Percentiles rank a stretch among this genome's conserved stretches.
Evolutionary conservation across 2,888 invertebrate genomes (phyloP).

Genomic region (Lapara coniferarum): DNA sequence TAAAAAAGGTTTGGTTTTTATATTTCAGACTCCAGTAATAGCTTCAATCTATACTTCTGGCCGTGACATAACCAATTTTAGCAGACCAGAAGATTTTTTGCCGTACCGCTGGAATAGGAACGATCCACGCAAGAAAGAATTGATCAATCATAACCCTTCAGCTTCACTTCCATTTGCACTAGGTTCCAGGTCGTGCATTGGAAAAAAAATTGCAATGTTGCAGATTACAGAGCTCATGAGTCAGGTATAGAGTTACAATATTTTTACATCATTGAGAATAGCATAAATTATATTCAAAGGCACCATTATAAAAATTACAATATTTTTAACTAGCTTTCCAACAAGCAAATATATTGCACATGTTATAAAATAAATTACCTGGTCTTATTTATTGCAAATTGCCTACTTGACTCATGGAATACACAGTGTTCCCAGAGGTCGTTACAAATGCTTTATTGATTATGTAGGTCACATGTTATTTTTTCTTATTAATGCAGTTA

Average conservation of each 20-base stretch:
- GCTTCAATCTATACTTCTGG: conserved; percentile 94
- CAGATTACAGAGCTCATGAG: conserved; percentile 88
- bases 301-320: neutral
- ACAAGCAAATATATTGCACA: neutral
- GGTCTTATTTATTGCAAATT: no score
- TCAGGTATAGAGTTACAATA: conserved; percentile 76
- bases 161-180: conserved; percentile 92
- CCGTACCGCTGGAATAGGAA: conserved; percentile 91
- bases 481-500: neutral
- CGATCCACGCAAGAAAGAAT: conserved; percentile 67
- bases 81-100: conserved; percentile 85
- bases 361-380: neutral
- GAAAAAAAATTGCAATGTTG: conserved; percentile 90
- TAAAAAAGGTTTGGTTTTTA: neutral
- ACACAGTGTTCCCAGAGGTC: no score
- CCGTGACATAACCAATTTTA: conserved; percentile 87
- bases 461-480: no score
- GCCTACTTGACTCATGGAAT: no score
- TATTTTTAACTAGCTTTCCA: no score
- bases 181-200: conserved; percentile 92
- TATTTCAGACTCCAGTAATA: conserved; percentile 89
- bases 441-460: no score
- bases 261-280: neutral
- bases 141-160: conserved; percentile 81
- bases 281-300: neutral